phyloP scores from a whole-genome alignment of 2,888 invertebrate genomes.

The Xestia xanthographa region DNA sequence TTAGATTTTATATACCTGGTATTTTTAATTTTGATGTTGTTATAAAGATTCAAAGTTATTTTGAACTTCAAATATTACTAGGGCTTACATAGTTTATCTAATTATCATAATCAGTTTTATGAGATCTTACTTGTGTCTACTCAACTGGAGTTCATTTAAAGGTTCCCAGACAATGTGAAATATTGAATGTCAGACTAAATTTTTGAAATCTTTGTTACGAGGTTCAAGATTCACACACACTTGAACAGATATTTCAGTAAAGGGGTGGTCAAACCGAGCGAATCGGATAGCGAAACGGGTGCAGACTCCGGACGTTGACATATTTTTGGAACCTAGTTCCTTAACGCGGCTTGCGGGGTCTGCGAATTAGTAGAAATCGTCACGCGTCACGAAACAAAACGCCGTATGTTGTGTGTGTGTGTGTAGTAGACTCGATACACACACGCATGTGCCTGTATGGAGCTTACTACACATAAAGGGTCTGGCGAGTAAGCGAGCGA shows the following conservation, averaged over 20 bases:
- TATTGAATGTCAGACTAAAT: not conserved
- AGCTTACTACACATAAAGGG: no score
- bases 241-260: not conserved
- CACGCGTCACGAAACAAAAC: no score
- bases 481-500: no score
- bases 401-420: no score
- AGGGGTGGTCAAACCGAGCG: not conserved
- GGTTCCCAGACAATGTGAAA: not conserved
- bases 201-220: not conserved
- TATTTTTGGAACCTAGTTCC: no score
- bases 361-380: no score
- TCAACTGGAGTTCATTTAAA: not conserved
- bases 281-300: not conserved
- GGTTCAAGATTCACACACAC: not conserved
- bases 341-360: no score
- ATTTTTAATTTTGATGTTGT: not conserved
- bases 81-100: not conserved
- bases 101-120: not conserved
- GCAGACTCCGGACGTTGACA: not conserved
- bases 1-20: not conserved
- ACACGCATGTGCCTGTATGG: no score
- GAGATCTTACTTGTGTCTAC: not conserved
- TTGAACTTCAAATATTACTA: not conserved
- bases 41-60: not conserved
- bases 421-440: no score